phyloP scores from a whole-genome alignment of 2,888 invertebrate species.

The Endotricha flammealis region DNA sequence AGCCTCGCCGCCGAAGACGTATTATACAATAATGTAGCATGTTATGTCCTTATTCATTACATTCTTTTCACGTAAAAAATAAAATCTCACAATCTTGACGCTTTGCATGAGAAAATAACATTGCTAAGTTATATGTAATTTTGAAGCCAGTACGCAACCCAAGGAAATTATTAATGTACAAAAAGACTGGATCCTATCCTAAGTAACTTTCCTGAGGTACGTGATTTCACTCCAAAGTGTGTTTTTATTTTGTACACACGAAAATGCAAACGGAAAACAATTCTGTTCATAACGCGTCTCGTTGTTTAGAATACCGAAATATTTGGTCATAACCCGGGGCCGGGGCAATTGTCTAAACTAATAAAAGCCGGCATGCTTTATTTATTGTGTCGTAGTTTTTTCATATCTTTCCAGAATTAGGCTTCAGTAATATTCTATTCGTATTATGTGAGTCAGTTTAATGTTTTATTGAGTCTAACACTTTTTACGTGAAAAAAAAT shows the following conservation, averaged over 20 bases:
- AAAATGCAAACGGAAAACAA: conserved; percentile 51
- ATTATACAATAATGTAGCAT: conserved; percentile 44
- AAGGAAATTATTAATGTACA: conserved; percentile 63
- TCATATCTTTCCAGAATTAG: neutral
- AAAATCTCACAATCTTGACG: conserved; percentile 61
- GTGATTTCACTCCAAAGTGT: conserved; percentile 60
- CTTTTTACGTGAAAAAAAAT: no score
- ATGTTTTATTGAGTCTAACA: no score
- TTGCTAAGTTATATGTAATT: conserved; percentile 54
- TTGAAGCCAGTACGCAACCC: conserved; percentile 44
- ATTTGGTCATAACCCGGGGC: conserved; percentile 33
- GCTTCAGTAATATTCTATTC: no score
- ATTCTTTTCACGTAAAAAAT: conserved; percentile 69
- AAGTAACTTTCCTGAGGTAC: conserved; percentile 53
- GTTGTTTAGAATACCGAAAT: conserved; percentile 37
- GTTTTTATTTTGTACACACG: conserved; percentile 42
- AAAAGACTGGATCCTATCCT: conserved; percentile 51
- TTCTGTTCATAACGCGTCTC: conserved; percentile 40
- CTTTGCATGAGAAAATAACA: conserved; percentile 55
- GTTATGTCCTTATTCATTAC: conserved; percentile 52
- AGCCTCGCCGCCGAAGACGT: conserved; percentile 29
- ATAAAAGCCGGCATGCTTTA: conserved; percentile 26
- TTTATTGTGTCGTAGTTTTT: conserved; percentile 3
- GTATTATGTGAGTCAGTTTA: no score
- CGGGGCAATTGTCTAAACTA: conserved; percentile 39